Base-by-base conservation (phyloP, 2,888 invertebrate genomes). In the Leptodirus hochenwartii region DNA sequence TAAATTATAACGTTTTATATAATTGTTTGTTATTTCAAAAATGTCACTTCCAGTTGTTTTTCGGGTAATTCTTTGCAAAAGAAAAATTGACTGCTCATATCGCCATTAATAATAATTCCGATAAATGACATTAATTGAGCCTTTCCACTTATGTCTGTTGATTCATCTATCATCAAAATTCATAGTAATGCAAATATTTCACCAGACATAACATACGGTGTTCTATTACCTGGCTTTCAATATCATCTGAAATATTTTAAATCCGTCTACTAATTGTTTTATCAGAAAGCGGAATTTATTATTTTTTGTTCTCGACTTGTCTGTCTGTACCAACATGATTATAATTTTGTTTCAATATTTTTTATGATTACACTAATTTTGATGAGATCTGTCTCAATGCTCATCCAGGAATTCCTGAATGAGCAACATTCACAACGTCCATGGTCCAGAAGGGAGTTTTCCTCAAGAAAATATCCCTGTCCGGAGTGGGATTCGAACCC, bases 41-140 rank as follows among this genome's bases (percentile, higher is more conserved):
- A 20, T 20, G n/a, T 20, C 20, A 8, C n/a, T 9, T 20, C 20
- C n/a, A 20, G 20, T 20, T 8, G n/a, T 20, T 20, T 20, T 20
- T 20, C 20, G n/a, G n/a, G 20, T 20, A 20, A 20, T 20, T 20
- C 6, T 20, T 20, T 20, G 20, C 20, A 20, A 20, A 20, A 20
- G 20, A 20, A 20, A n/a, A 20, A 20, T 20, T 20, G 20, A 20
- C n/a, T 20, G n/a, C 6, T 20, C 20, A 20, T 20, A 8, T 20
- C n/a, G 6, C 20, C 20, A 20, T 20, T 20, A 20, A 20, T 6
- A 8, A 20, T 20, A 20, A 20, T 9, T 9, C 20, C n/a, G 20
- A 20, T 20, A 20, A 20, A 20, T 20, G 20, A 20, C n/a, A 20
- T 20, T 20, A 20, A 20, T 9, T 20, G 20, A n/a, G 20, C 20